phyloP scores from a whole-genome alignment of 30 jellyfish, hydroid and myxozoan species.

The Hydractinia symbiolongicarpus region DNA sequence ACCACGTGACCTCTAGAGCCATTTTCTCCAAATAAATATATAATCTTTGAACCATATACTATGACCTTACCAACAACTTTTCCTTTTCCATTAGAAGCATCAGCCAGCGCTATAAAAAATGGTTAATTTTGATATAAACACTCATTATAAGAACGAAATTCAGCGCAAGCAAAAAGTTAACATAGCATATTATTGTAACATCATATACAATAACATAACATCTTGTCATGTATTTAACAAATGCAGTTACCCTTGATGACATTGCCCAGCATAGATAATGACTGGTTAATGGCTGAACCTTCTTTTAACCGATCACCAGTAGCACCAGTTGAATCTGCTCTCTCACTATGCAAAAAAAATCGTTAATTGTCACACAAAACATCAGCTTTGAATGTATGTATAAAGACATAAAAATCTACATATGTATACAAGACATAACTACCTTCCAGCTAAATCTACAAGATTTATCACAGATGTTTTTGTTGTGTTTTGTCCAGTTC shows the following conservation, averaged over 20 bases:
- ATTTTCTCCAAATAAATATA: too few relatives aligned
- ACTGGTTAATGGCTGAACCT: conserved; percentile 93
- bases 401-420: too few relatives aligned
- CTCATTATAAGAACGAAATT: neutral
- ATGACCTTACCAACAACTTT: conserved; percentile 51
- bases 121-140: neutral
- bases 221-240: neutral
- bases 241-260: conserved; percentile 60
- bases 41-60: neutral
- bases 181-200: neutral
- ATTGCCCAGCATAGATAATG: conserved; percentile 83
- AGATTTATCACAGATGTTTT: conserved; percentile 39
- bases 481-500: conserved; percentile 42
- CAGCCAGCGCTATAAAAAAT: conserved; percentile 75
- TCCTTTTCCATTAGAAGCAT: conserved; percentile 60
- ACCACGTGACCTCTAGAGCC: too few relatives aligned
- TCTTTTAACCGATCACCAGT: conserved; percentile 51
- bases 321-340: conserved; percentile 59
- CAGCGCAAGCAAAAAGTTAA: neutral
- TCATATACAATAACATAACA: neutral
- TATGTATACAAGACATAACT: neutral
- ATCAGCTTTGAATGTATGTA: too few relatives aligned
- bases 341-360: conserved; percentile 8
- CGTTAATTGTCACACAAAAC: too few relatives aligned
- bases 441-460: conserved; percentile 58